Base-by-base conservation (phyloP, 2,113 vertebrate genomes). In the Larimichthys polyactis region DNA sequence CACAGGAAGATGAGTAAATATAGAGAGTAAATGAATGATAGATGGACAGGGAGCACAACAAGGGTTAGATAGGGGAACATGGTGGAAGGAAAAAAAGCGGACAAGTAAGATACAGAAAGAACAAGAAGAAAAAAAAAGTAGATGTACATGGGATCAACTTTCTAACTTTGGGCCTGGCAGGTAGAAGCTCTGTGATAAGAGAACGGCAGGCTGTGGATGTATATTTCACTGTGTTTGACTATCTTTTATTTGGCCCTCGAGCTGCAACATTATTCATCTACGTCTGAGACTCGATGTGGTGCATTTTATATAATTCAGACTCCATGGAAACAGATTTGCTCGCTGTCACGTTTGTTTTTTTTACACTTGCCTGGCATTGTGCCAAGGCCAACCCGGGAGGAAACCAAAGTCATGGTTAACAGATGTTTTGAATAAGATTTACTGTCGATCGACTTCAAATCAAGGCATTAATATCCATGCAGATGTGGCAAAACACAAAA, bases 271-370 rank as follows among this genome's bases (percentile, higher is more conserved):
- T 32, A 2, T 24, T 55, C 46, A 0, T 20, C 55, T 15, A 10
- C 40, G 64, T 67, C 75, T 72, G 24, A 78, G 17, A 29, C 65
- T 62, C 2, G 36, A 46, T 48, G 63, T 40, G 54, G 15, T 62
- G 71, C 27, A 11, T 75, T 83, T 84, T 62, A 55, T 81, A 16
- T 64, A 74, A 82, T 82, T 54, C 79, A 69, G 69, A 71, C 73
- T 77, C 79, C 63, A 20, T 52, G 64, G 71, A 77, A 79, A 58
- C 81, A 67, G 76, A 89, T 89, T 88, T 83, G 44, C 63, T 74
- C 17, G 40, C 85, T 78, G 87, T 89, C 85, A 58, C 81, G 73
- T 92, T 90, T 87, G 77, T 71, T 87, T 3, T 27, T 27, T 87
- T 85, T 70, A 79, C 71, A 67, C 75, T 77, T 2, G 68, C 58